These are phyloP conservation scores for Xiphydria camelus DNA, from an alignment of 2,888 invertebrate species.

Conservation along the genomic window DNA sequence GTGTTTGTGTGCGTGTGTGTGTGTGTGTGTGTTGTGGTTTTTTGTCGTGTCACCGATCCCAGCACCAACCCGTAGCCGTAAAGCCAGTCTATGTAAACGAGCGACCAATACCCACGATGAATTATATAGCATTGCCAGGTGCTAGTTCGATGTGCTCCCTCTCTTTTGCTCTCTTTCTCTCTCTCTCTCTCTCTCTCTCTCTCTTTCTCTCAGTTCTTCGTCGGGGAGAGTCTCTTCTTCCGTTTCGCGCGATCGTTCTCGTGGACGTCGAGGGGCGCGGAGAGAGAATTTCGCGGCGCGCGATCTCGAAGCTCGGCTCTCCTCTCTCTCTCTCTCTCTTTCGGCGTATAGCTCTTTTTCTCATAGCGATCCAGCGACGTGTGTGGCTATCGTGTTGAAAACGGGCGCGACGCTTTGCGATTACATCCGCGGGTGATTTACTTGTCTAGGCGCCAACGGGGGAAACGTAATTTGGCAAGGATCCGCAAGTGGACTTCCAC, in stretches of 20 bases:
- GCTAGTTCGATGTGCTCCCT: conserved; percentile 47
- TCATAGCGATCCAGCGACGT: no score
- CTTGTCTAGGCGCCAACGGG: no score
- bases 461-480: no score
- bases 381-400: no score
- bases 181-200: conserved; percentile 10
- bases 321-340: conserved; percentile 8
- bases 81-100: conserved; percentile 46
- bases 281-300: conserved; percentile 3
- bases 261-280: no score
- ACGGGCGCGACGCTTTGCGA: no score
- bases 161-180: conserved; percentile 6
- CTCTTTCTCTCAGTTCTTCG: conserved; percentile 13
- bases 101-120: conserved; percentile 51
- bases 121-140: conserved; percentile 57
- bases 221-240: background rate
- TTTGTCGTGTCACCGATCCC: conserved; percentile 41
- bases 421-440: no score
- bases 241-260: no score
- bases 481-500: no score
- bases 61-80: conserved; percentile 56
- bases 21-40: background rate
- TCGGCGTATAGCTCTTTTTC: no score
- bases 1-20: conserved; percentile 25
- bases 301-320: no score